These are phyloP conservation scores for Hypocryptadius cinnamomeus DNA, from an alignment of 2,113 vertebrate species.

Conservation along the genomic window DNA sequence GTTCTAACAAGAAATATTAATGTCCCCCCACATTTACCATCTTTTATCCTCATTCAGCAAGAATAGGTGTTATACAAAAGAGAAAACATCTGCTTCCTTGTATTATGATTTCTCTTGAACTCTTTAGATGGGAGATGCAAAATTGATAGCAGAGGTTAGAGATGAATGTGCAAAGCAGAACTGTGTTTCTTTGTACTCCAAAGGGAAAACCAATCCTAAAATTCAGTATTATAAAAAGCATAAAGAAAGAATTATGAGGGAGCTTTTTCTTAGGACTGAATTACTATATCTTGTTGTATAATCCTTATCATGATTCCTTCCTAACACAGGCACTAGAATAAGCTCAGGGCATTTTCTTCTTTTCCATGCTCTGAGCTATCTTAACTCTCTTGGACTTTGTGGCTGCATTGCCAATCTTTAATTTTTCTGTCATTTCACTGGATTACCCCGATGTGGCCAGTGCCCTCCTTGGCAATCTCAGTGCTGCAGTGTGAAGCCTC, in stretches of 20 bases:
- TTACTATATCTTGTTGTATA: neutral
- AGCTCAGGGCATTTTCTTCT: neutral
- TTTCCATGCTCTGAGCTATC: neutral
- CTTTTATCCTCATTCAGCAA: slow-evolving; percentile 23
- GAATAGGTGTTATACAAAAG: neutral
- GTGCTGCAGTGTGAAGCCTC: neutral
- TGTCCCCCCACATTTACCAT: neutral
- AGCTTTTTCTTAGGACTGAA: neutral
- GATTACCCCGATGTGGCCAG: neutral
- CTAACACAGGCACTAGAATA: neutral
- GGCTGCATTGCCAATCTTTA: neutral
- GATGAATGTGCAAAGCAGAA: neutral
- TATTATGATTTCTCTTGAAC: slow-evolving; percentile 15
- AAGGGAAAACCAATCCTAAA: neutral
- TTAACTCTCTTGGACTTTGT: neutral
- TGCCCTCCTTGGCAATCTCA: neutral
- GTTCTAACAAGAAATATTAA: slow-evolving; percentile 42
- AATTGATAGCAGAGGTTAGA: slow-evolving; percentile 34
- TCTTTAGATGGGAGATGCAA: slow-evolving; percentile 11
- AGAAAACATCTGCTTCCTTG: slow-evolving; percentile 34
- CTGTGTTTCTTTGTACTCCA: neutral
- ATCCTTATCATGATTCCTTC: neutral
- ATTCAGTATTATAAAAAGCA: neutral
- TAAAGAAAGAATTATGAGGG: neutral
- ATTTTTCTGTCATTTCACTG: neutral